Base-by-base conservation (phyloP, 2,797 vertebrate species). In the Gadopsis marmoratus region DNA sequence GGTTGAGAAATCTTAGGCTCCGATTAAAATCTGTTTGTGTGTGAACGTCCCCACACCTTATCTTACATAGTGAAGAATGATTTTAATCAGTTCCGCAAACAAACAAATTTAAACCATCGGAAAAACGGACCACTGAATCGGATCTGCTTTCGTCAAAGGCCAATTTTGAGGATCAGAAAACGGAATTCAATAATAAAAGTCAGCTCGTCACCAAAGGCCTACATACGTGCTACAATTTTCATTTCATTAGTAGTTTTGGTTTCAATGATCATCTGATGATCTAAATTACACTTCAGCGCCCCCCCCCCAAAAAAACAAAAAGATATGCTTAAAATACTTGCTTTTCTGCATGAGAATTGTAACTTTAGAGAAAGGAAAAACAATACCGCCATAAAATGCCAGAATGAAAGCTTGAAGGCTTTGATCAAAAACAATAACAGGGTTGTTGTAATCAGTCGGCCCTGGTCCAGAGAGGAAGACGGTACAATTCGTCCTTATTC, bases 401-500 rank as follows among this genome's bases (percentile, higher is more conserved):
- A 26, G 53, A 61, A 16, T 56, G 51, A 54, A 45, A 43, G 41
- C 41, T 43, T 48, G 2, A 56, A 62, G 21, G 41, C 31, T 53
- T 45, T 59, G 33, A 56, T 77, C 39, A 37, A 55, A 68, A 47
- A 50, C 21, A 48, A 37, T 4, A 16, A 54, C 33, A 37, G 48
- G n/a, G 19, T 72, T 23, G 62, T 1, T 31, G 17, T 41, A 13
- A 48, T 50, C n/a, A 1, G 70, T 64, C 2, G 3, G 33, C 31
- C 7, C 3, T 5, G 29, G 29, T 54, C 33, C 43, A 63, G 53
- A 65, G 47, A 79, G 21, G 37, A 43, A 51, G 45, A 53, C 6
- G 1, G 21, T 43, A 10, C 35, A 43, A 3, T 69, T 56, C 58
- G 65, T 86, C 83, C 85, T 79, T 39, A 37, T n/a, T 29, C 39